Conservation (phyloP, 2,888 invertebrate species). For the Cantharis nigra region DNA sequence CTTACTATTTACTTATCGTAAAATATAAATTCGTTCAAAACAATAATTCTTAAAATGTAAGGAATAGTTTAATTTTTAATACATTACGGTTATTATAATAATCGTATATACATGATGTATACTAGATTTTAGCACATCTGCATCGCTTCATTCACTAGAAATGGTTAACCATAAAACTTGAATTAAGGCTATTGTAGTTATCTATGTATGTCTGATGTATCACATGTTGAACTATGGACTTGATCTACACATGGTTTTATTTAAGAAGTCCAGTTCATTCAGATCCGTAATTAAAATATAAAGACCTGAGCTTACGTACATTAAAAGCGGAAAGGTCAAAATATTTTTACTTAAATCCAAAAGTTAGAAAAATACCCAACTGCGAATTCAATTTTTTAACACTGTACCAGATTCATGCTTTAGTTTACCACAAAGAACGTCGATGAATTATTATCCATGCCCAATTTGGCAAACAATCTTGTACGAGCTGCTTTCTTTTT, state of each 20-base stretch:
- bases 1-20: not conserved
- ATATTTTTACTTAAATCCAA: not conserved
- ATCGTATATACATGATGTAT: not conserved
- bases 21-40: not conserved
- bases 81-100: not conserved
- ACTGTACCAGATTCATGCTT: not conserved
- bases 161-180: not conserved
- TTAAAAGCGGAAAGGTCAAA: not conserved
- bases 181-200: conserved; percentile 16
- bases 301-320: not conserved
- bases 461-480: not conserved
- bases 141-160: not conserved
- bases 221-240: conserved; percentile 32
- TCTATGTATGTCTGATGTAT: conserved; percentile 26
- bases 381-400: not conserved
- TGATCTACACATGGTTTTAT: conserved; percentile 33
- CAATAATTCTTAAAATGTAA: not conserved
- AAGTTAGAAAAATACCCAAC: not conserved
- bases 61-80: not conserved
- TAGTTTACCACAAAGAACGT: not conserved
- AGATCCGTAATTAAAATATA: not conserved
- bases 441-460: not conserved
- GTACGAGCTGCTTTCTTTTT: too few species aligned
- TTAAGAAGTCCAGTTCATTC: conserved; percentile 16
- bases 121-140: not conserved